These are phyloP conservation scores for Chelonia mydas DNA, from an alignment of 2,797 vertebrate species.

Conservation along the genomic window DNA sequence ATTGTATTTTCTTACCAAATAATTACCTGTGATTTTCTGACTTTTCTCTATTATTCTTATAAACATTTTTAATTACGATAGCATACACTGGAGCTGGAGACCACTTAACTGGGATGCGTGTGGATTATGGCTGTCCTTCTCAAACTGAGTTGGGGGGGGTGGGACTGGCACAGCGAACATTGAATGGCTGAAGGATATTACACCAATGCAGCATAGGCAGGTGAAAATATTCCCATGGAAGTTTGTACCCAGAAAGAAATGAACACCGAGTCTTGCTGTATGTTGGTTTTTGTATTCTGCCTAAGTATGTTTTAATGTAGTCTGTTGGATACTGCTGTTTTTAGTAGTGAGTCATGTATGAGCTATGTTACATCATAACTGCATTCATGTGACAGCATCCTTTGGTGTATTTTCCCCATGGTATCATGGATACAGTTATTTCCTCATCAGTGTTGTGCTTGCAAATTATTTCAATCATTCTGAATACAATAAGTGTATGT, in stretches of 20 bases:
- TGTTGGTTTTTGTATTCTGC: background rate
- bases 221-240: background rate
- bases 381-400: background rate
- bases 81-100: background rate
- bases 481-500: background rate
- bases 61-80: rapidly evolving
- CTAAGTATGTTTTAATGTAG: background rate
- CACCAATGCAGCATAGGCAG: background rate
- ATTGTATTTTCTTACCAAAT: background rate
- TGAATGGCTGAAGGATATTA: background rate
- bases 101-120: background rate
- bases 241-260: background rate
- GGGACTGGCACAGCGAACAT: background rate
- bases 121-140: background rate
- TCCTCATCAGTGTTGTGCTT: background rate
- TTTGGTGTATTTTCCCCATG: background rate
- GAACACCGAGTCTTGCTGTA: background rate
- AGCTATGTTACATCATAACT: background rate
- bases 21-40: background rate
- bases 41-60: background rate
- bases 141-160: background rate
- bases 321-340: background rate
- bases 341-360: background rate
- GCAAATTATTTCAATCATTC: background rate
- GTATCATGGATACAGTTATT: background rate